Evolutionary conservation across 2,888 invertebrate genomes (phyloP).

Genomic region (Brachyptera risi): DNA sequence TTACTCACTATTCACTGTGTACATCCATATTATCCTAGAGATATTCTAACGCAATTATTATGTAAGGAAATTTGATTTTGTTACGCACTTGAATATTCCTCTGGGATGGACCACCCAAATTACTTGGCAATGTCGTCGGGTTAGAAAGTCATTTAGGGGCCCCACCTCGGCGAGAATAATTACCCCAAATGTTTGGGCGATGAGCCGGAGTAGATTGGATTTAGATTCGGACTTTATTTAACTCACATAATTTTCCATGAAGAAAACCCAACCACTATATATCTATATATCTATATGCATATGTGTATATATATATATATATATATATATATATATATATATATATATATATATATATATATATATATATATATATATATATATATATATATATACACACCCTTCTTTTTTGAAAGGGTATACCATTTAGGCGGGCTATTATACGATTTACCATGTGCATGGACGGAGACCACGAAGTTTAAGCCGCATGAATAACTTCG

Average conservation of each 20-base stretch:
- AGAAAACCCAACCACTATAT: not conserved
- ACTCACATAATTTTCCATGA: not conserved
- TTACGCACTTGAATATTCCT: slow-evolving; percentile 7
- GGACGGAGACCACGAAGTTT: no score
- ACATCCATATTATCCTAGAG: no score
- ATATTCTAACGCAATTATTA: slow-evolving; percentile 11
- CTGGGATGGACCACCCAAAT: slow-evolving; percentile 7
- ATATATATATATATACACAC: no score
- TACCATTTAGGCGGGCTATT: slow-evolving; percentile 4
- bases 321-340: not conserved
- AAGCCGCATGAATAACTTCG: no score
- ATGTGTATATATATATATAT: no score
- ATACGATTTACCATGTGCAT: not conserved
- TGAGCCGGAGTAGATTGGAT: not conserved
- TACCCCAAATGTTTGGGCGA: not conserved
- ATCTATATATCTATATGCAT: no score
- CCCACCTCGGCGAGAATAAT: not conserved
- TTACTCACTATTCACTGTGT: no score
- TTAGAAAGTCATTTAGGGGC: not conserved
- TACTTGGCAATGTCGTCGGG: not conserved
- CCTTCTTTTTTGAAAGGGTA: not conserved
- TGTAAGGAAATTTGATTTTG: slow-evolving; percentile 10
- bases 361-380: not conserved
- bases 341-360: no score
- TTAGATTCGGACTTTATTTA: not conserved